Conservation (phyloP, 2,113 vertebrate genomes). For the Ariopsis seemanni region DNA sequence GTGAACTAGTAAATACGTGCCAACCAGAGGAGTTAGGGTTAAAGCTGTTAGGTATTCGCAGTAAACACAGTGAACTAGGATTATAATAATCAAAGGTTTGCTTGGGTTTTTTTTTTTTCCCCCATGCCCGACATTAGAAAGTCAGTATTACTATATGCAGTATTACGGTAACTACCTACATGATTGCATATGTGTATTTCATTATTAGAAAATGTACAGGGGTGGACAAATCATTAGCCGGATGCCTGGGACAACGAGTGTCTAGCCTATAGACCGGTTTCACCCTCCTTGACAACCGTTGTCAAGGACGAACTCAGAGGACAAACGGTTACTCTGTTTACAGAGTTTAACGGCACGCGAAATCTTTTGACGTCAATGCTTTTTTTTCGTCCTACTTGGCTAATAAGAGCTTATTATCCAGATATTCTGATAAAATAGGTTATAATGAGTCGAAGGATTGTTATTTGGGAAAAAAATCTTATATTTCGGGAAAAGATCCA, state of each 20-base stretch:
- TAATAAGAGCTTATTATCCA: too few relatives aligned
- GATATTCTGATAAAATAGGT: too few relatives aligned
- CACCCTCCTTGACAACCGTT: too few relatives aligned
- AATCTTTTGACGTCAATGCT: too few relatives aligned
- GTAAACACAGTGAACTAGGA: too few relatives aligned
- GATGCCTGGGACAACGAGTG: background rate
- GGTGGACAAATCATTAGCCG: background rate
- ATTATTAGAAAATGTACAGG: background rate
- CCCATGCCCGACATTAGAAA: background rate
- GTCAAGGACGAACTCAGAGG: too few relatives aligned
- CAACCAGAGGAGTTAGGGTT: background rate
- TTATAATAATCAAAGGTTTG: background rate
- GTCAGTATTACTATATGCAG: background rate
- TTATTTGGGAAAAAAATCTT: too few relatives aligned
- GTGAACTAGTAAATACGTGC: background rate
- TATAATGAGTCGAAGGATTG: too few relatives aligned
- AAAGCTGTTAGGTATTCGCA: background rate
- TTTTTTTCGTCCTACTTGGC: too few relatives aligned
- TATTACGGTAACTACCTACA: background rate
- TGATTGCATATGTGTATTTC: background rate
- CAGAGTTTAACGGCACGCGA: too few relatives aligned
- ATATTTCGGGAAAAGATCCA: too few relatives aligned
- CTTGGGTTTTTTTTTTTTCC: background rate
- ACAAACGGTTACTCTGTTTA: too few relatives aligned
- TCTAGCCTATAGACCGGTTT: background rate